Base-by-base conservation (phyloP, 2,113 vertebrate species). In the Sylvia atricapilla region DNA sequence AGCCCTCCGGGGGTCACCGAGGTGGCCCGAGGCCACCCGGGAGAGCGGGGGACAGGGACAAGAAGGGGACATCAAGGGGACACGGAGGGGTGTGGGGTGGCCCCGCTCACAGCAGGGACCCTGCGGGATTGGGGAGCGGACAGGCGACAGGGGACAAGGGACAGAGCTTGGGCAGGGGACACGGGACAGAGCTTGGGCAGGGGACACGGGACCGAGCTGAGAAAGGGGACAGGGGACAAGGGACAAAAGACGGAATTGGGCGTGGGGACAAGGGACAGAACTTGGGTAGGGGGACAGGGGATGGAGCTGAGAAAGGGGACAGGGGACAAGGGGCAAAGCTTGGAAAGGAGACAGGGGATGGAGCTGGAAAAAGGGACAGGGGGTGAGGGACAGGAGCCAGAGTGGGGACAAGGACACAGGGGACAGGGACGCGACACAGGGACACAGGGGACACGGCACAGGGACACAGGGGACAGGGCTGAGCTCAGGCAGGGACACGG, bases 21-120 rank as follows among this genome's bases (percentile, higher is more conserved):
- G 69, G 23, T 8, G 6, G 21, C 55, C 35, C 5, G 35, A 8
- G 47, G 68, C 86, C 90, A 73, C 55, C 79, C 87, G 17, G 16
- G 52, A 37, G 18, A 53, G 56, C 22, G 9, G 37, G 62, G 24
- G 53, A 43, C 22, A 7, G 73, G 58, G 83, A 67, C 46, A 18
- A 28, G 37, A 16, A 35, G 46, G 64, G 35, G 78, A 11, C 92
- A 76, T 21, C 43, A 2, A 37, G 33, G 35, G 55, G 74, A 33
- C 16, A 49, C 2, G 5, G 43, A n/a, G 27, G 43, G 6, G 4
- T 4, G 31, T 13, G 41, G 10, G 1, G 28, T 3, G 63, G 37
- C 3, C 15, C 1, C 1, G 9, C 28, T 50, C 35, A 6, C 18
- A 27, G 7, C 9, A 2, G 50, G n/a, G 18, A 12, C 35, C 13